These are phyloP conservation scores for Noctuana brunneofusca DNA, from an alignment of 2,888 invertebrate genomes.

Conservation along the genomic window DNA sequence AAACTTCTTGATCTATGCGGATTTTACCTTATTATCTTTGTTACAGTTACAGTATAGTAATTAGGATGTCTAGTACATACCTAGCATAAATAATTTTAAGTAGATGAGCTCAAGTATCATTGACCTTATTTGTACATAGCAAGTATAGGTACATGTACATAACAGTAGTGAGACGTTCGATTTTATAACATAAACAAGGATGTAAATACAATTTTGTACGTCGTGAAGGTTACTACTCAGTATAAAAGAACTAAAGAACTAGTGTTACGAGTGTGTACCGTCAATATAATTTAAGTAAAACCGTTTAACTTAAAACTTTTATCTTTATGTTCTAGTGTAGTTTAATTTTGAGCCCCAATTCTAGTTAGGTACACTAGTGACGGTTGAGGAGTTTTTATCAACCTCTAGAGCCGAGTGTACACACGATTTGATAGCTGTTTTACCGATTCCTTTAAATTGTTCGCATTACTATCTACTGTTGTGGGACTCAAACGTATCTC, in stretches of 20 bases:
- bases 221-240: constrained; percentile 26
- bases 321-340: too few species aligned
- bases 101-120: constrained; percentile 15
- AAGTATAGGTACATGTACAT: constrained; percentile 14
- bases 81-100: constrained; percentile 2
- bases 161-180: constrained; percentile 16
- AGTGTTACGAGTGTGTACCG: not conserved
- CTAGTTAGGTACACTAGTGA: too few species aligned
- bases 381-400: too few species aligned
- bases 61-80: not conserved
- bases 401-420: too few species aligned
- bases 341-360: too few species aligned
- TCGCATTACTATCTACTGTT: too few species aligned
- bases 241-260: constrained; percentile 14
- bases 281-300: not conserved
- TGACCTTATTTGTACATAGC: constrained; percentile 21
- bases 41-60: not conserved
- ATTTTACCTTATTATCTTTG: not conserved
- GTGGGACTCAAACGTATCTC: not conserved
- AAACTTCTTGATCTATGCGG: not conserved
- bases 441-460: too few species aligned
- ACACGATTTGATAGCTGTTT: too few species aligned
- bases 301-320: too few species aligned
- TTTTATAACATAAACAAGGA: constrained; percentile 27
- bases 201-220: constrained; percentile 30